A percentile compares a stretch with the other conserved stretches of the same genome.
phyloP scores from a whole-genome alignment of 1,140 invertebrate genomes.

The Drosophila sechellia region DNA sequence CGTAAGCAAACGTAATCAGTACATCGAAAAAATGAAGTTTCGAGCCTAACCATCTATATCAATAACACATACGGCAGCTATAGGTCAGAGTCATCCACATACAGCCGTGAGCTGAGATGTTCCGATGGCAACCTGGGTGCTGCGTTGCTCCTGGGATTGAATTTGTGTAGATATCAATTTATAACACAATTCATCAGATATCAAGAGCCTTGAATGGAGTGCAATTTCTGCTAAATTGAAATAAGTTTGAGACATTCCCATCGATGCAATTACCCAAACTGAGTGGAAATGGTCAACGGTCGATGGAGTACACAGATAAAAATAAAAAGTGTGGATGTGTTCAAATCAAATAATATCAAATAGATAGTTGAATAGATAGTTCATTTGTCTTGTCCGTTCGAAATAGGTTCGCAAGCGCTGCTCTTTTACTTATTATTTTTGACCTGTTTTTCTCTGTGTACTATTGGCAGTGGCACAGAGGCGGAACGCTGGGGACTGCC shows the following conservation, averaged over 20 bases:
- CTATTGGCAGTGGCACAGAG: neutral
- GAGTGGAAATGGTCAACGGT: slow-evolving; percentile 14
- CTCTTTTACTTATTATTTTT: neutral
- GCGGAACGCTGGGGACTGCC: neutral
- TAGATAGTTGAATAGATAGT: no score
- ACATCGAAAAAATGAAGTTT: no score
- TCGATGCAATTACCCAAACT: slow-evolving; percentile 31
- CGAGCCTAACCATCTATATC: neutral
- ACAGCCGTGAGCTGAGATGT: neutral
- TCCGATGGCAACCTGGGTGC: neutral
- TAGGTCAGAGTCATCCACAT: neutral
- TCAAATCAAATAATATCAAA: no score
- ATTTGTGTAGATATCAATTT: slow-evolving; percentile 15
- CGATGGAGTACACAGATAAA: neutral
- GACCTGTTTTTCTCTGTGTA: neutral
- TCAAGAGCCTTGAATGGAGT: slow-evolving; percentile 20
- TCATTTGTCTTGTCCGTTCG: no score
- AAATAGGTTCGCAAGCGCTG: no score
- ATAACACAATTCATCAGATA: slow-evolving; percentile 17
- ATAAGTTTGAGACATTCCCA: slow-evolving; percentile 19
- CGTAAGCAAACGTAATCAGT: no score
- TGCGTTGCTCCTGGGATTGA: slow-evolving; percentile 3
- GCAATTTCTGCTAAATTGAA: slow-evolving; percentile 35
- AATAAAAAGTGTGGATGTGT: neutral
- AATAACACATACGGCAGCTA: neutral